Conservation (phyloP, 2,797 vertebrate species). For the Craterocephalus amniculus region DNA sequence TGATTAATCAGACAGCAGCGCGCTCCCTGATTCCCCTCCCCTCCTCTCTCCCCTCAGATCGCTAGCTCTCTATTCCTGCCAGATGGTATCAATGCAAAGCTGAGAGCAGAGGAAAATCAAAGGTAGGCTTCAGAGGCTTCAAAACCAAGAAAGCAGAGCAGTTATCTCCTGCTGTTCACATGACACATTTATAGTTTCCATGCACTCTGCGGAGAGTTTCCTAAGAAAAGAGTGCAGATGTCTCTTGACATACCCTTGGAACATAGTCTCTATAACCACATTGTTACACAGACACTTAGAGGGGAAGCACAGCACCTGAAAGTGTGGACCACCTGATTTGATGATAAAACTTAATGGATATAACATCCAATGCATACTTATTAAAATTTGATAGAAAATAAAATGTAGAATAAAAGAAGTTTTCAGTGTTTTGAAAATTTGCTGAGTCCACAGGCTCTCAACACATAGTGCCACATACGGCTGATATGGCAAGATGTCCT, state of each 20-base stretch:
- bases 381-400: background rate
- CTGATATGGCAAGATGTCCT: background rate
- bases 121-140: constrained; percentile 70
- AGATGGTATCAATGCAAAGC: constrained; percentile 78
- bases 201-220: constrained; percentile 42
- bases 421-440: background rate
- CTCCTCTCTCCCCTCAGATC: constrained; percentile 32
- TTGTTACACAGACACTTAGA: background rate
- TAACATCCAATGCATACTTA: background rate
- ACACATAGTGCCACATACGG: background rate
- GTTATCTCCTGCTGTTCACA: constrained; percentile 73
- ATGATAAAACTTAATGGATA: background rate
- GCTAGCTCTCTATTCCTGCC: constrained; percentile 63
- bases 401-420: background rate
- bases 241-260: constrained; percentile 33
- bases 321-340: background rate
- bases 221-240: constrained; percentile 41
- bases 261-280: constrained; percentile 17
- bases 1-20: constrained; percentile 77
- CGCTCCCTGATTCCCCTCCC: constrained; percentile 38
- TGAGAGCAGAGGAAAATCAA: constrained; percentile 70
- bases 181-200: constrained; percentile 59
- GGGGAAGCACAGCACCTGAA: background rate
- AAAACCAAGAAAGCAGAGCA: constrained; percentile 63
- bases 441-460: background rate